Percentiles rank a stretch among this genome's conserved stretches.
These are phyloP conservation scores for Axinella damicornis DNA, from an alignment of 37 sponge, comb jelly and placozoan species.

Conservation along the genomic window DNA sequence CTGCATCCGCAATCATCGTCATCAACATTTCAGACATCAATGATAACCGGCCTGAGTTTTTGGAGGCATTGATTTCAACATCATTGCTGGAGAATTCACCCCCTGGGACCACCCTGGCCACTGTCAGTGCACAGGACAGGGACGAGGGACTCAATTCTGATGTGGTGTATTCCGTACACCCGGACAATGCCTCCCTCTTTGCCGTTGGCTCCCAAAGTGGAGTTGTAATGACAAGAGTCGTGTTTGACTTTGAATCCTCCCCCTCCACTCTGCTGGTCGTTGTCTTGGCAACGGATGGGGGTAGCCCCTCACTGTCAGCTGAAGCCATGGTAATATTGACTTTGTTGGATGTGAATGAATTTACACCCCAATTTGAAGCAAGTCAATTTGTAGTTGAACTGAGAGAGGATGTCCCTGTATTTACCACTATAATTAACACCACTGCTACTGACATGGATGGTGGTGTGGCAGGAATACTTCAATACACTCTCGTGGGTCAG, in stretches of 20 bases:
- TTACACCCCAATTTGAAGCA: constrained; percentile 42
- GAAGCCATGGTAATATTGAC: constrained; percentile 19
- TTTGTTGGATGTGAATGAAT: constrained; percentile 48
- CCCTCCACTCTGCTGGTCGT: background rate
- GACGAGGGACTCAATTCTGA: constrained; percentile 64
- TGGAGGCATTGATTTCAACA: background rate
- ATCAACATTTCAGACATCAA: constrained; percentile 69
- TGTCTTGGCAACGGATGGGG: constrained; percentile 56
- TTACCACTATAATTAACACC: constrained; percentile 10
- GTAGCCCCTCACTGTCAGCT: constrained; percentile 22
- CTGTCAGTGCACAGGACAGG: constrained; percentile 32
- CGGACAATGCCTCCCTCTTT: constrained; percentile 30
- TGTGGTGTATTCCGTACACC: constrained; percentile 42
- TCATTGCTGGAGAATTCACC: constrained; percentile 48
- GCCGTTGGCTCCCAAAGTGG: constrained; percentile 6
- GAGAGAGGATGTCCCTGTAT: constrained; percentile 11
- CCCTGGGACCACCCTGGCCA: background rate
- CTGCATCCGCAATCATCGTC: constrained; percentile 13
- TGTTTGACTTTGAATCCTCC: constrained; percentile 16
- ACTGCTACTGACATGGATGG: constrained; percentile 57
- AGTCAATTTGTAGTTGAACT: background rate
- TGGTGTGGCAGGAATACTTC: constrained; percentile 19
- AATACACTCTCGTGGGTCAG: constrained; percentile 5
- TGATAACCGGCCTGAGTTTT: constrained; percentile 69
- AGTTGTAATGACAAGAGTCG: background rate